Base-by-base conservation (phyloP, 2,888 invertebrate genomes). In the Pristionchus fissidentatus region DNA sequence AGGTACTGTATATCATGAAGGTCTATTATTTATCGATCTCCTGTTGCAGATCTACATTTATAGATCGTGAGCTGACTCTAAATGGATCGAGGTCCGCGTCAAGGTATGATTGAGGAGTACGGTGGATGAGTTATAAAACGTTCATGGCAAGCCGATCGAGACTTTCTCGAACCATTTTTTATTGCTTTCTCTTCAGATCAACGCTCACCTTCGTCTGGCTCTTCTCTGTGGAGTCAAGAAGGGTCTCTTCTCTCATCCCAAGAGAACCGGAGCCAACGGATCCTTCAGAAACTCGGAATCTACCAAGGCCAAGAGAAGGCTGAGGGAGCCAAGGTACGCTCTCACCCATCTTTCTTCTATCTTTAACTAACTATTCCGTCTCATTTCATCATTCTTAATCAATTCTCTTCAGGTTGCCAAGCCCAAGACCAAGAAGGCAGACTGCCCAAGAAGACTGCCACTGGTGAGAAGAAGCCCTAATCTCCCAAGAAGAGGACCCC, bases 401-500 rank as follows among this genome's bases (percentile, higher is more conserved):
- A 49, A 49, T 49, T 49, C 80, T 19, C 29, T 60, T 22, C 60
- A 82, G 82, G 41, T 35, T 35, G 70, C 70, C 62, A 38, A 52
- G 80, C 32, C 32, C 35, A 38, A 43, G 38, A 41, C 66, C 22
- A 46, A 52, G 52, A 83, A 83, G 83, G 38, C 35, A 5, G 83
- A 22, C 57, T n/a, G n/a, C n/a, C n/a, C n/a, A n/a, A 83, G 77
- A n/a, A n/a, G n/a, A n/a, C n/a, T n/a, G 26, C 62, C 62, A 60
- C 70, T 38, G 70, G 35, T 10, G 70, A 55, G 46, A 60, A 55
- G 57, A 70, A 62, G 62, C 49, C 83, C 22, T 82, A 70, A 62
- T 32, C 55, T 3, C 83, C 55, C 3, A 83, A 85, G 84, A 85
- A 84, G 83, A 83, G 78, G 81, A 55, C 85, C 10, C 81, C 84